Base-by-base conservation (phyloP, 2,888 invertebrate species). In the Lochmaea capreae region DNA sequence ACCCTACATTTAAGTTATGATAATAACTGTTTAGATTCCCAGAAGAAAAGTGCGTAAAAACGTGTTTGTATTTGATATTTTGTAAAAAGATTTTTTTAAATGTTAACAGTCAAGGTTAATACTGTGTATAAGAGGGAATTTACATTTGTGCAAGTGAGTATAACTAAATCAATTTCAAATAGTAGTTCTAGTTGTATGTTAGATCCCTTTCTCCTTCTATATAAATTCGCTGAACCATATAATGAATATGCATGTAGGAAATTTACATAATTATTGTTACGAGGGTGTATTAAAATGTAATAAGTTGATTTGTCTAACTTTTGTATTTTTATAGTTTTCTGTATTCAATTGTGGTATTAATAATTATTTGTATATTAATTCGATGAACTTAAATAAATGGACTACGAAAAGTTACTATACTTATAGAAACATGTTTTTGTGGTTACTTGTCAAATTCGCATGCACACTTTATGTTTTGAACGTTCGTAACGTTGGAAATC, bases 101-200 rank as follows among this genome's bases (percentile, higher is more conserved):
- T 16, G 52, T 52, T 10, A 54, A 54, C 54, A 54, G 16, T 49
- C 46, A 65, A 16, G 16, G 16, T 52, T 52, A 65, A 52, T 6
- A 11, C 0, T 52, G 26, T 22, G 22, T 22, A 49, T 49, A 5
- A 49, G 5, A 49, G 65, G 49, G 49, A 14, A 26, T 65, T 26
- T 46, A 16, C 10, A n/a, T 61, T 61, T 4, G 14, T 11, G 14
- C 62, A 65, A 65, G 65, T 65, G 65, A 65, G 65, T 65, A 65
- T 65, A n/a, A 65, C 52, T 10, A 16, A 14, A 46, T 52, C 46
- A 12, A 26, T 52, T 26, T 16, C 65, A 22, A 52, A 26, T 65
- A 65, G 65, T 43, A 65, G 65, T 39, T 65, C 16, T 62, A 63
- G 65, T 52, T 65, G 14, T 49, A 52, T 54, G 1, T 16, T 54